Percentiles rank a stretch among this genome's conserved stretches.
Evolutionary conservation across 2,888 invertebrate species (phyloP).

Genomic region (Augiades crinisus): DNA sequence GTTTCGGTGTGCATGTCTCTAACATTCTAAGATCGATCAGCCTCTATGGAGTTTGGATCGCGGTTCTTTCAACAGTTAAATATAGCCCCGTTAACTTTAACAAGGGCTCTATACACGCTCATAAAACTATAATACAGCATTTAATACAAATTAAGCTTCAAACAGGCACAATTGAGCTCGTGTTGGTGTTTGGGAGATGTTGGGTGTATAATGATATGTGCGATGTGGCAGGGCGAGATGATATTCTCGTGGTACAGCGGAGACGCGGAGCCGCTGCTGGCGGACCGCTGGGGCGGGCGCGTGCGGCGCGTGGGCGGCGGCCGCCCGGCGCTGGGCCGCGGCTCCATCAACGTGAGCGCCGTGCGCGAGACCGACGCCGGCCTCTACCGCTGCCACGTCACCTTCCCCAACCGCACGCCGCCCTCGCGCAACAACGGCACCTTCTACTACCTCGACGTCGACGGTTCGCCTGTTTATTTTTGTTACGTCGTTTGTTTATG

Average conservation of each 20-base stretch:
- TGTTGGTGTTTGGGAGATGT: too few relatives aligned
- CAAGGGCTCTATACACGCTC: too few relatives aligned
- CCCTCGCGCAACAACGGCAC: conserved; percentile 93
- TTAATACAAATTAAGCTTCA: too few relatives aligned
- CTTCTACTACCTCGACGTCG: conserved; percentile 93
- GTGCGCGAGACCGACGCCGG: conserved; percentile 95
- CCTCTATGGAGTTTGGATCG: too few relatives aligned
- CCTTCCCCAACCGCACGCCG: conserved; percentile 94
- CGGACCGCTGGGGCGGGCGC: conserved; percentile 89
- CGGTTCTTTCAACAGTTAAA: too few relatives aligned
- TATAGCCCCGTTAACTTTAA: too few relatives aligned
- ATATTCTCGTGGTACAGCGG: conserved; percentile 92
- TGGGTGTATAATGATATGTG: background rate
- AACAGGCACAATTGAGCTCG: too few relatives aligned
- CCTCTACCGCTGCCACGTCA: conserved; percentile 94
- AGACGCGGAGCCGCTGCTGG: conserved; percentile 85
- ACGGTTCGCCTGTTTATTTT: too few relatives aligned
- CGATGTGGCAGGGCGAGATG: conserved; percentile 83
- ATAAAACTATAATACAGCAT: too few relatives aligned
- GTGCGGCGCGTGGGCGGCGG: conserved; percentile 83
- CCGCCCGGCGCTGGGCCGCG: conserved; percentile 77
- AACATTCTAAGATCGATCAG: too few relatives aligned
- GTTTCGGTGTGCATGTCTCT: too few relatives aligned
- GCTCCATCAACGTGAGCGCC: conserved; percentile 91
- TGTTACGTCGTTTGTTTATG: too few relatives aligned